Conservation (phyloP, 2,888 invertebrate species). For the Troides helena region DNA sequence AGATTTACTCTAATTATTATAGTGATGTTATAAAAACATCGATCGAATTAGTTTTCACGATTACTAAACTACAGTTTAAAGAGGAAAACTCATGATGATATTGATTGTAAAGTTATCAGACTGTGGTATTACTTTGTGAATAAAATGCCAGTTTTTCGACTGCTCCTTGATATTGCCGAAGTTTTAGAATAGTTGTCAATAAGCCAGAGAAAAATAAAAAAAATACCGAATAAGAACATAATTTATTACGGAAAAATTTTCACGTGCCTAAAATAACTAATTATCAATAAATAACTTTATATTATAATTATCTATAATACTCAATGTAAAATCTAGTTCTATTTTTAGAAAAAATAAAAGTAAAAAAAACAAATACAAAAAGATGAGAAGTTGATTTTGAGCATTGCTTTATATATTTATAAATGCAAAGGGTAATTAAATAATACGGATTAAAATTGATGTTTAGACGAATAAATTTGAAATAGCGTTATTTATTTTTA, state of each 20-base stretch:
- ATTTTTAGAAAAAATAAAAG: not conserved
- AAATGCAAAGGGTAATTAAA: not conserved
- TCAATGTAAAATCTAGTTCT: constrained; percentile 33
- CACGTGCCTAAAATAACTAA: constrained; percentile 66
- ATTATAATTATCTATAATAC: constrained; percentile 48
- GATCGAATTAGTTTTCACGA: too few relatives aligned
- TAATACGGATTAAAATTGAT: not conserved
- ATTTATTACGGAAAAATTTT: constrained; percentile 69
- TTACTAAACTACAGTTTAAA: too few relatives aligned
- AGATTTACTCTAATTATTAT: too few relatives aligned
- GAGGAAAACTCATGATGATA: too few relatives aligned
- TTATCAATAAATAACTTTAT: constrained; percentile 72
- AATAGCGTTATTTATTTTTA: not conserved
- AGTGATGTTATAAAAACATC: too few relatives aligned
- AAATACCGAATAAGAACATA: constrained; percentile 55
- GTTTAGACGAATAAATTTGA: not conserved
- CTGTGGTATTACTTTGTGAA: too few relatives aligned
- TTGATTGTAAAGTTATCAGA: too few relatives aligned
- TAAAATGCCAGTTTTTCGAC: too few relatives aligned
- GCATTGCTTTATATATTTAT: not conserved
- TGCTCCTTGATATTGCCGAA: too few relatives aligned
- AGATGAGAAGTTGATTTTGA: constrained; percentile 3
- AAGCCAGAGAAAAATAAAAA: constrained; percentile 7
- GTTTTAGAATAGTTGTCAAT: too few relatives aligned
- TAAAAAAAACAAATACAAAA: not conserved